Evolutionary conservation across 2,113 vertebrate genomes (phyloP).

Genomic region (Cyprinodon tularosa): DNA sequence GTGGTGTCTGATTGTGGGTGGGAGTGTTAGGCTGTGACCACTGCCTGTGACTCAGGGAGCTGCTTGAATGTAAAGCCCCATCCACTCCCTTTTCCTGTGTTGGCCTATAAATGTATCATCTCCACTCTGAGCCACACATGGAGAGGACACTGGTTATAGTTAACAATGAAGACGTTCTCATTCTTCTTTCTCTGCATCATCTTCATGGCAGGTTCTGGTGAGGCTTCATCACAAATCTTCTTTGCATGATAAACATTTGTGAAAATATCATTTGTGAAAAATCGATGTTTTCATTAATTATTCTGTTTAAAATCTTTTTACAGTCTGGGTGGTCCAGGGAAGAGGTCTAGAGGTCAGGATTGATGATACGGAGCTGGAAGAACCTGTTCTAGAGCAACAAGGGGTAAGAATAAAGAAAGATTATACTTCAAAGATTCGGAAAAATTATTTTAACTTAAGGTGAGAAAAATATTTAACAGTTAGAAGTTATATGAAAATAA

Average conservation of each 20-base stretch:
- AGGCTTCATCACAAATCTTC: not conserved
- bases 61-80: not conserved
- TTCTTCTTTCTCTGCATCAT: constrained; percentile 51
- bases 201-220: constrained; percentile 54
- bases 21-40: not conserved
- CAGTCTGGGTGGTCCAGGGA: constrained; percentile 50
- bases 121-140: not conserved
- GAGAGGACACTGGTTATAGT: not conserved
- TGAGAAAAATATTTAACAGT: no score
- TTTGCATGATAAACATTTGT: not conserved
- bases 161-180: constrained; percentile 26
- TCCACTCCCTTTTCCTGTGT: not conserved
- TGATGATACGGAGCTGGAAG: constrained; percentile 24
- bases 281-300: not conserved
- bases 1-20: no score
- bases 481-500: no score
- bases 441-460: no score
- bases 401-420: constrained; percentile 25
- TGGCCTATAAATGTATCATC: constrained; percentile 18
- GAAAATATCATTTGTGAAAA: not conserved
- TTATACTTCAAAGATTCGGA: no score
- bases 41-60: not conserved
- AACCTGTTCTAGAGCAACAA: not conserved
- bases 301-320: not conserved
- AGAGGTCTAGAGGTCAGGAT: constrained; percentile 9